Evolutionary conservation across 2,113 vertebrate species (phyloP), one percentile per base, ranked within the genome.

Genomic region (Malurus alboscapulatus): DNA sequence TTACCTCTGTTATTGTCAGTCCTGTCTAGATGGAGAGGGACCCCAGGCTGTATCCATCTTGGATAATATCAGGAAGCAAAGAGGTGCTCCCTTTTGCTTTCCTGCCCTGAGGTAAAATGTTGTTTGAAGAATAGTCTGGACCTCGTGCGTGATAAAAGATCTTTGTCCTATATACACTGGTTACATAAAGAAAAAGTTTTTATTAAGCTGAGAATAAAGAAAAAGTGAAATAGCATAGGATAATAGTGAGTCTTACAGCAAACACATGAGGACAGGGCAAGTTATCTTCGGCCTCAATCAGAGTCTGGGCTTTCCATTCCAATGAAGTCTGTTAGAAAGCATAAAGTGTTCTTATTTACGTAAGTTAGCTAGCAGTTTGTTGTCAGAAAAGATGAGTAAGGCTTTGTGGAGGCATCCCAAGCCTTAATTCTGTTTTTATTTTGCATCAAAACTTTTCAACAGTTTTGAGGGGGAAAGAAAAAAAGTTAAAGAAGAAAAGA

Each of bases 381-480:
- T 92, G 71, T 59, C 87, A 88, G 80, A 57, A 92, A 88, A 88
- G 20, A 76, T 77, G 63, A 90, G 25, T 73, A 81, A 94, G 45
- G 14, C 30, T 67, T 82, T 87, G 12, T 74, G 53, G 63, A 85
- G 32, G n/a, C 36, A 80, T 94, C 48, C 48, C 38, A 90, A 87
- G 14, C 25, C 19, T n/a, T 78, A 77, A 82, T 48, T 84, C 65
- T 92, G 22, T 73, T 92, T 93, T 83, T 16, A 84, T 89, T 95
- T 88, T 67, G 53, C 75, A 80, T 50, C 61, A 96, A 62, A 96
- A 62, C 38, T 89, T 96, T 68, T 88, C 58, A 86, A 58, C 32
- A 91, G 42, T 59, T 94, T 85, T 65, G 71, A 87, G 44, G 1
- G 3, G 21, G 19, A 12, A 3, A 29, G 32, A 86, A 62, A 73